Base-by-base conservation (phyloP, 1,140 invertebrate genomes). In the Lepidurus arcticus region DNA sequence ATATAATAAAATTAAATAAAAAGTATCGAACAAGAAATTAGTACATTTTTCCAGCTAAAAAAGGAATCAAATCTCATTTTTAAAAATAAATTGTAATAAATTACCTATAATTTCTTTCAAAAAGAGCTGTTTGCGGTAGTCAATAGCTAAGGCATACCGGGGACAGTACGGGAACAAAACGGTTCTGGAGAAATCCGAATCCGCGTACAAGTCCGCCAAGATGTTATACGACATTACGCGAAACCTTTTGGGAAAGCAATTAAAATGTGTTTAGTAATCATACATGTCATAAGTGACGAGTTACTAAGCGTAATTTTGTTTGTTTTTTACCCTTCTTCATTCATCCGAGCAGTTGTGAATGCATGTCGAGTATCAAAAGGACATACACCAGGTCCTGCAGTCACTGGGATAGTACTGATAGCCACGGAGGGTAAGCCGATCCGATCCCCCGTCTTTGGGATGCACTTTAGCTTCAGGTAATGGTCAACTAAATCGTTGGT, bases 161-260 rank as follows among this genome's bases (percentile, higher is more conserved):
- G 94, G 90, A 83, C 95, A 97, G 82, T 95, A 93, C 0, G 90
- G 88, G 86, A 92, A 94, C 7, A 97, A 85, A 44, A 88, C 86
- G 73, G 86, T 89, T 79, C 91, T 87, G 0, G 92, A 90, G 82
- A 88, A 90, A 76, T 92, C 92, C 16, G 93, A 92, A 84, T 95
- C 91, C 78, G 94, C 91, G 86, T 97, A 98, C 13, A 91, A 84
- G 85, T 96, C 91, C 34, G 95, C 94, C 80, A 98, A 85, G 79
- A 96, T 90, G 84, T 98, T 98, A 82, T 98, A 98, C 5, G 90
- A 90, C 9, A 96, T 87, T 80, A 96, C 88, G 78, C 95, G 87
- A 79, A 97, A 91, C 82, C 92, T 94, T 84, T 82, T 88, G 87
- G 83, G 80, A 80, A 79, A 80, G 26, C 21, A 76, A 74, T 21